Percentiles rank a stretch among this genome's conserved stretches.
Evolutionary conservation across 2,113 vertebrate species (phyloP).

Genomic region (Colossoma macropomum): DNA sequence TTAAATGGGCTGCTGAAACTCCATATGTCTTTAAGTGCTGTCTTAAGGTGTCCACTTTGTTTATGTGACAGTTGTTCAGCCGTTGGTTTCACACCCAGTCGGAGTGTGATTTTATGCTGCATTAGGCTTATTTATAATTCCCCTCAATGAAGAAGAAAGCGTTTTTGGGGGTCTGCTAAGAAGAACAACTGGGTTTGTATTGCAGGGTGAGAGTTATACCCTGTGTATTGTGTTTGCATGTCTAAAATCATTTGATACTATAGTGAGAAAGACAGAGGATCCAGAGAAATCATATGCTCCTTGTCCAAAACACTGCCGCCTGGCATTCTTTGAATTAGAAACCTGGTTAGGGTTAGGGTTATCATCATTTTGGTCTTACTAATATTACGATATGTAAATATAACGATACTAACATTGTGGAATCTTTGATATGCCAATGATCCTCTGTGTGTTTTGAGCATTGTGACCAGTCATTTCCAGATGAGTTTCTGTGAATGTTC

Average conservation of each 20-base stretch:
- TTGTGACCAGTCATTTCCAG: neutral
- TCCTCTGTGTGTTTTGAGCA: no score
- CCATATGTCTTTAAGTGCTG: neutral
- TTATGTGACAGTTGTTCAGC: neutral
- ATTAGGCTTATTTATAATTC: neutral
- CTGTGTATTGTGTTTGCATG: neutral
- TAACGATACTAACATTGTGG: no score
- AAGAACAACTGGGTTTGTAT: neutral
- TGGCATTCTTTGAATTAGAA: neutral
- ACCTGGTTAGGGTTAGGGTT: no score
- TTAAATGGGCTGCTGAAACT: constrained; percentile 16
- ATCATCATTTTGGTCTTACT: no score
- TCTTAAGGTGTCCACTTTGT: neutral
- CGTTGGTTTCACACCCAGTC: neutral
- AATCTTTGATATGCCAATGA: no score
- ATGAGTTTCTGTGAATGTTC: neutral
- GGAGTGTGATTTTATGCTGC: neutral
- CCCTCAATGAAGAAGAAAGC: neutral
- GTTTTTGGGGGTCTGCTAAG: neutral
- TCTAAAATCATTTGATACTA: neutral
- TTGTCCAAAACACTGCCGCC: neutral
- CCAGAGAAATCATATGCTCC: neutral
- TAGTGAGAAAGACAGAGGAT: neutral
- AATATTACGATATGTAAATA: no score
- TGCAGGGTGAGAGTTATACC: neutral